A percentile compares a stretch with the other conserved stretches of the same genome.
Conservation (phyloP, 92 coral and sea anemone genomes). For the Zoanthus sociatus region DNA sequence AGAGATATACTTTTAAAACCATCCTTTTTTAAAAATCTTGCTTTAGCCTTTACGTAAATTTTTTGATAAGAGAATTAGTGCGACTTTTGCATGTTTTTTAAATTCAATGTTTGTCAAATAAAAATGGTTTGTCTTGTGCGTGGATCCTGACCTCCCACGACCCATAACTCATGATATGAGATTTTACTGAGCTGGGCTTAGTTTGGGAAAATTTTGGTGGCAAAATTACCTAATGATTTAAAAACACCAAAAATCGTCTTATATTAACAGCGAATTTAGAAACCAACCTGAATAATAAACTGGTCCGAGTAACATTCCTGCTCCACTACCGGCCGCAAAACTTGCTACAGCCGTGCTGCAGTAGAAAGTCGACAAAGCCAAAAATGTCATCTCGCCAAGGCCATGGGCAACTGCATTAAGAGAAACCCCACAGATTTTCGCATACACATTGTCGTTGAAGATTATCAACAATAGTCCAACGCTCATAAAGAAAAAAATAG, state of each 20-base stretch:
- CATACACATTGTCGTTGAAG: constrained; percentile 72
- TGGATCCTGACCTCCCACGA: no score
- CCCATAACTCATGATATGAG: no score
- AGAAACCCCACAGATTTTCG: constrained; percentile 77
- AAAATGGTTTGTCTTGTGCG: no score
- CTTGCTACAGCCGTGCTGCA: constrained; percentile 72
- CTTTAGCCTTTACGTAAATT: no score
- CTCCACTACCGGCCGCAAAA: constrained; percentile 90
- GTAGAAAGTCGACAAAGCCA: constrained; percentile 82
- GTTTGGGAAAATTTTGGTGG: background rate
- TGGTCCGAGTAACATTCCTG: constrained; percentile 83
- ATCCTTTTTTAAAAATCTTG: no score
- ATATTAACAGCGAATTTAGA: background rate
- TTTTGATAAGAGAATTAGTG: no score
- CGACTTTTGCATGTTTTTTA: no score
- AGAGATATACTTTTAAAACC: no score
- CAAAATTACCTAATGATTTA: background rate
- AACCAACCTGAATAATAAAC: constrained; percentile 77
- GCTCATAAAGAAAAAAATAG: constrained; percentile 77
- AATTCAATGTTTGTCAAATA: no score
- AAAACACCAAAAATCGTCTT: background rate
- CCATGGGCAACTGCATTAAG: constrained; percentile 84
- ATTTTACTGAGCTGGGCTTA: background rate
- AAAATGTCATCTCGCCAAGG: constrained; percentile 82
- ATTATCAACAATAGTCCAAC: constrained; percentile 68